Percentiles rank a stretch among this genome's conserved stretches.
phyloP scores from a whole-genome alignment of 1,140 invertebrate species.

The Melanaphis sacchari region DNA sequence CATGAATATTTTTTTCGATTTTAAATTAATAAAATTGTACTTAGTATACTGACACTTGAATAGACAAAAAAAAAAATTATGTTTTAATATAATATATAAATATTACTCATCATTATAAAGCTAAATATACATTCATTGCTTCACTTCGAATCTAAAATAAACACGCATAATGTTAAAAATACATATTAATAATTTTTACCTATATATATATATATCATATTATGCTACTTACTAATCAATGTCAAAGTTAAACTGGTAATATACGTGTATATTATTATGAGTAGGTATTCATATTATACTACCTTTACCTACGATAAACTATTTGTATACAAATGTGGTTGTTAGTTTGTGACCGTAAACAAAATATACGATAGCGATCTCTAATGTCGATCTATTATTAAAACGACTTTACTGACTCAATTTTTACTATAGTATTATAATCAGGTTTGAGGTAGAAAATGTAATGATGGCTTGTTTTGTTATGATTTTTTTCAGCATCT shows the following conservation, averaged over 20 bases:
- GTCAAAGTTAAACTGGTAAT: neutral
- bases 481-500: no score
- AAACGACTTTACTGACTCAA: no score
- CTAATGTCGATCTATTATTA: neutral
- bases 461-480: no score
- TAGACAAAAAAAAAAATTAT: no score
- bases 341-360: neutral
- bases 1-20: neutral
- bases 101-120: no score
- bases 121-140: neutral
- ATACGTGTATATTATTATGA: neutral
- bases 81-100: no score
- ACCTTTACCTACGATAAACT: neutral
- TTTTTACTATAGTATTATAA: no score
- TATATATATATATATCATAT: neutral
- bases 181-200: neutral
- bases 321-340: neutral
- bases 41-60: no score
- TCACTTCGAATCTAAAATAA: neutral
- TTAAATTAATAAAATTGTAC: no score
- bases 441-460: no score
- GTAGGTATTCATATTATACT: neutral
- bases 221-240: neutral
- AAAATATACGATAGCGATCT: neutral
- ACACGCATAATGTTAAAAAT: neutral